phyloP scores from a whole-genome alignment of 2,888 invertebrate species.

The Spicauda simplicius region DNA sequence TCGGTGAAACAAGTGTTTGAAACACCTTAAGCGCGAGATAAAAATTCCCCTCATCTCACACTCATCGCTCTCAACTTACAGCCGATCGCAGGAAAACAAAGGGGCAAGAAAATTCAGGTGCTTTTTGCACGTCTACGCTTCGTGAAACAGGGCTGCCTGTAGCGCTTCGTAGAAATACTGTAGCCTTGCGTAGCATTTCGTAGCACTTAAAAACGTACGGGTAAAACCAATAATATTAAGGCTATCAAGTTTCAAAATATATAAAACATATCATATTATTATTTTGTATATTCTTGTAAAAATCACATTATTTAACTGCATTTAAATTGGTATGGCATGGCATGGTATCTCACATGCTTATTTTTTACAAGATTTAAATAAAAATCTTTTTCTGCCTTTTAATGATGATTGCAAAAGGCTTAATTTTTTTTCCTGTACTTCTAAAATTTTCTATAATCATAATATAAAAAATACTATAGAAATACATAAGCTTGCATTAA shows the following conservation, averaged over 20 bases:
- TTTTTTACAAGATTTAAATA: too few relatives aligned
- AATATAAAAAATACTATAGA: too few relatives aligned
- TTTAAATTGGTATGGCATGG: too few relatives aligned
- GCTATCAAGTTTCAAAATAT: not conserved
- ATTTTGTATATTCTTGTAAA: too few relatives aligned
- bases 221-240: not conserved
- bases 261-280: too few relatives aligned
- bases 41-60: constrained; percentile 37
- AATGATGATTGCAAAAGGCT: too few relatives aligned
- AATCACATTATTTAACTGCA: too few relatives aligned
- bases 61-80: constrained; percentile 38
- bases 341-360: too few relatives aligned
- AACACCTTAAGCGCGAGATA: constrained; percentile 31
- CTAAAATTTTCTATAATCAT: too few relatives aligned
- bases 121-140: constrained; percentile 37
- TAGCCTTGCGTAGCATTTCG: not conserved
- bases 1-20: constrained; percentile 16
- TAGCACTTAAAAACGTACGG: not conserved
- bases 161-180: constrained; percentile 14
- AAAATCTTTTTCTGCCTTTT: too few relatives aligned
- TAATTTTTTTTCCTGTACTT: too few relatives aligned
- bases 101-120: constrained; percentile 35
- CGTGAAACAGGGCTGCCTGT: constrained; percentile 27
- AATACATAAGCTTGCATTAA: too few relatives aligned
- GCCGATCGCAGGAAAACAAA: constrained; percentile 35